These are phyloP conservation scores for Rhea americana DNA, from an alignment of 2,113 vertebrate species.

Conservation along the genomic window DNA sequence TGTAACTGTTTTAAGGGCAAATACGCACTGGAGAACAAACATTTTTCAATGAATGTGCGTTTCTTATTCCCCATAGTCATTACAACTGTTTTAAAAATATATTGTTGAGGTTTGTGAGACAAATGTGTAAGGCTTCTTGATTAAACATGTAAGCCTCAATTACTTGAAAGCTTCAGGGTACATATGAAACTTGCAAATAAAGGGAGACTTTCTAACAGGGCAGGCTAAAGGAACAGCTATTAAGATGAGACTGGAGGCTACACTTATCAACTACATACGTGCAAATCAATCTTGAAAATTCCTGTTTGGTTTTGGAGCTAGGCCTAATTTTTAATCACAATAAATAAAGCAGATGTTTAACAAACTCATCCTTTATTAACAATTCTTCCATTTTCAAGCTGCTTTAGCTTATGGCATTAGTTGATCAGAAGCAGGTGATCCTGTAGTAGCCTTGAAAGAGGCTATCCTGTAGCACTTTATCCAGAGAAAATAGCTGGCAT, in stretches of 20 bases:
- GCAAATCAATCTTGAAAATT: background rate
- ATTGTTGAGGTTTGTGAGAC: background rate
- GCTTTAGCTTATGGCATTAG: background rate
- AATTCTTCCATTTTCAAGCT: background rate
- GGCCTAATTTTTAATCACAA: background rate
- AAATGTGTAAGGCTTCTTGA: background rate
- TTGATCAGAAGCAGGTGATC: background rate
- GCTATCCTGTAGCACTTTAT: background rate
- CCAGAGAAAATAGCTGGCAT: background rate
- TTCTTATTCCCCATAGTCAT: background rate
- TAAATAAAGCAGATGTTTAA: background rate
- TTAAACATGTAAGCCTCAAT: background rate
- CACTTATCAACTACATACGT: background rate
- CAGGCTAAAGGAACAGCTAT: background rate
- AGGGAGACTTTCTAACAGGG: background rate
- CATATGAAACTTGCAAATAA: background rate
- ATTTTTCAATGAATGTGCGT: background rate
- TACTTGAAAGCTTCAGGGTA: background rate
- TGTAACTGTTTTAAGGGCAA: background rate
- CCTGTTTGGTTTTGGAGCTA: slow-evolving; percentile 8
- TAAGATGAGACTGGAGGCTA: background rate
- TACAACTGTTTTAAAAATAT: background rate
- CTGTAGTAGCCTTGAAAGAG: background rate
- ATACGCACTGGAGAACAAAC: background rate
- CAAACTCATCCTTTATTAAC: slow-evolving; percentile 11